A percentile compares a stretch with the other conserved stretches of the same genome.
phyloP scores from a whole-genome alignment of 2,113 vertebrate genomes.

The Balaeniceps rex region DNA sequence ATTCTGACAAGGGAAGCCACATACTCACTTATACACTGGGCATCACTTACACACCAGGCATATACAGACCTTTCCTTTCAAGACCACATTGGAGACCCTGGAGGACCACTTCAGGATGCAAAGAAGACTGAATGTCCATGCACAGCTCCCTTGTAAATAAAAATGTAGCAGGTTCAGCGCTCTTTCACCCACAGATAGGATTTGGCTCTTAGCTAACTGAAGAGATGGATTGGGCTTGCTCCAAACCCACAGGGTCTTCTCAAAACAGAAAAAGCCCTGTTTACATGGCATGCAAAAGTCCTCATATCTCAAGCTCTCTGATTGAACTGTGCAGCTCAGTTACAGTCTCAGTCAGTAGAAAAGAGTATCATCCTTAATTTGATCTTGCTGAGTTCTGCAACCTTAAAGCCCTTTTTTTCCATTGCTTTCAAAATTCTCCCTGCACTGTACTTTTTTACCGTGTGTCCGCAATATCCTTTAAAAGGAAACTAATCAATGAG shows the following conservation, averaged over 20 bases:
- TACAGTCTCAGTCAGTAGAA: background rate
- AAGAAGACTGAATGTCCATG: background rate
- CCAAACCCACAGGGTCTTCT: background rate
- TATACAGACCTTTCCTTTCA: background rate
- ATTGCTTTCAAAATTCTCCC: background rate
- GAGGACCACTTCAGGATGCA: background rate
- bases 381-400: background rate
- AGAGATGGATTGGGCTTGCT: background rate
- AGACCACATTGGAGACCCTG: background rate
- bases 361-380: background rate
- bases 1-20: background rate
- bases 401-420: background rate
- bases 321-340: background rate
- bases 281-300: background rate
- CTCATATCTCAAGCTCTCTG: background rate
- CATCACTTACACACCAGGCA: background rate
- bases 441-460: background rate
- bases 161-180: accelerated
- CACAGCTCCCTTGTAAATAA: background rate
- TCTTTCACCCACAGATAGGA: background rate
- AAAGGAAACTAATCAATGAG: background rate
- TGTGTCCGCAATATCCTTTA: background rate
- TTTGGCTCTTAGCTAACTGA: background rate
- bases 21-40: background rate
- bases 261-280: background rate